phyloP scores from a whole-genome alignment of 2,113 vertebrate genomes.

The Rousettus leschenaultii region DNA sequence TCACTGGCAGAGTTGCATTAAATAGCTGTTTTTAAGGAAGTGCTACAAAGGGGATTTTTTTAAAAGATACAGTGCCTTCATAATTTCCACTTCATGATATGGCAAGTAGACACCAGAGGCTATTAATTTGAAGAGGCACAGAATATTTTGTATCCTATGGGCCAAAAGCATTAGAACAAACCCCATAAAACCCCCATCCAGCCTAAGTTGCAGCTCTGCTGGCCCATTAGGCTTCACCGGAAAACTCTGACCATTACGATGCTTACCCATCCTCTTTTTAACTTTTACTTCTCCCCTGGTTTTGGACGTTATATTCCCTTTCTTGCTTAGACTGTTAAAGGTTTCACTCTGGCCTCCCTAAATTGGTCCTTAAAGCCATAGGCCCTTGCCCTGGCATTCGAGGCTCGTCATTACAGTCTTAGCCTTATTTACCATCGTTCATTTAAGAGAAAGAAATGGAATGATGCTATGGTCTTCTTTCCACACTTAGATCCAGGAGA shows the following conservation, averaged over 20 bases:
- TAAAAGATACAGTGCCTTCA: slow-evolving; percentile 77
- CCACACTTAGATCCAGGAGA: not conserved
- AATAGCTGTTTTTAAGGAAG: slow-evolving; percentile 87
- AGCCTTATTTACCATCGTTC: not conserved
- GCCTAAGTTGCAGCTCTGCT: too few relatives aligned
- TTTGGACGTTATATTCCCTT: not conserved
- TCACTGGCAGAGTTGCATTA: slow-evolving; percentile 77
- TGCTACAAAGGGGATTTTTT: slow-evolving; percentile 82
- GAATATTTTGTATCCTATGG: not conserved
- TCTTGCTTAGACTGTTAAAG: not conserved
- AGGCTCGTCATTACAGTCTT: not conserved
- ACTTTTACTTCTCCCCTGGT: not conserved
- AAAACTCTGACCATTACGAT: not conserved
- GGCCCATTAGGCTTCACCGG: not conserved
- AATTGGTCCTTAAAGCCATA: not conserved
- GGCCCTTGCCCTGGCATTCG: too few relatives aligned
- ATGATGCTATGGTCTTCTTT: not conserved
- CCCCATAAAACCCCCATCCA: not conserved
- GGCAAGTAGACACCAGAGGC: not conserved
- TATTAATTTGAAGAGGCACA: slow-evolving; percentile 69
- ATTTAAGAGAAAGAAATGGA: not conserved
- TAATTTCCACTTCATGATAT: slow-evolving; percentile 18
- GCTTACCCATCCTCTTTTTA: not conserved
- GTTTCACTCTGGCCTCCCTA: not conserved
- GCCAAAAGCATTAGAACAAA: not conserved